A percentile compares a stretch with the other conserved stretches of the same genome.
Conservation (phyloP, 1,140 invertebrate genomes). For the Stegodyphus mimosarum region DNA sequence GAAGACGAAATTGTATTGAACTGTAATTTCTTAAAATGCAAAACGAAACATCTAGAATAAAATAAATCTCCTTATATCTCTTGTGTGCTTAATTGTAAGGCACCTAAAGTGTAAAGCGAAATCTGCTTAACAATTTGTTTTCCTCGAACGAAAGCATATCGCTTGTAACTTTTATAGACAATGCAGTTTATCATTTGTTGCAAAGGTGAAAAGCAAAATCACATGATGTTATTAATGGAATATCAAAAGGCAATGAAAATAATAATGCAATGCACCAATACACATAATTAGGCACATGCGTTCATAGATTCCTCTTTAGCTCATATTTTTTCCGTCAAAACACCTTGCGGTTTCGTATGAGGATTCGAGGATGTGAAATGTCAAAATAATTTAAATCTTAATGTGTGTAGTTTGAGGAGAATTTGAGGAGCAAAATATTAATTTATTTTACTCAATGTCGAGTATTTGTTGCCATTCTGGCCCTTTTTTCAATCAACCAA, state of each 20-base stretch:
- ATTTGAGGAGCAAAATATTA: background rate
- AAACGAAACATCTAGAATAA: background rate
- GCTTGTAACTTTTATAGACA: background rate
- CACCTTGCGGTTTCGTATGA: background rate
- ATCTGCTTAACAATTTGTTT: conserved; percentile 2
- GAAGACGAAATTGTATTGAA: background rate
- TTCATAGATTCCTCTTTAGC: background rate
- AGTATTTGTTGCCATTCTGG: background rate
- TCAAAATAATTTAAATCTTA: background rate
- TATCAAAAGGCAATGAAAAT: conserved; percentile 45
- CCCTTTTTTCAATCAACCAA: background rate
- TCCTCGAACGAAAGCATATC: background rate
- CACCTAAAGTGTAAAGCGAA: conserved; percentile 53
- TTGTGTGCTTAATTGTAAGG: conserved; percentile 44
- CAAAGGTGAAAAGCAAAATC: background rate
- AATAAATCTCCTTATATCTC: background rate
- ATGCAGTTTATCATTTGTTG: background rate
- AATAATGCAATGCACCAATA: conserved; percentile 43
- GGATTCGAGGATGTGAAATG: background rate
- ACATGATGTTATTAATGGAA: background rate
- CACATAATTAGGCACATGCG: conserved; percentile 50
- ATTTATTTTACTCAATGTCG: background rate
- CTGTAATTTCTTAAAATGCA: background rate
- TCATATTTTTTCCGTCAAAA: background rate
- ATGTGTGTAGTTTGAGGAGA: background rate